Evolutionary conservation across 1,140 invertebrate genomes (phyloP), one percentile per base, ranked within the genome.

Genomic region (Gryon sp.): DNA sequence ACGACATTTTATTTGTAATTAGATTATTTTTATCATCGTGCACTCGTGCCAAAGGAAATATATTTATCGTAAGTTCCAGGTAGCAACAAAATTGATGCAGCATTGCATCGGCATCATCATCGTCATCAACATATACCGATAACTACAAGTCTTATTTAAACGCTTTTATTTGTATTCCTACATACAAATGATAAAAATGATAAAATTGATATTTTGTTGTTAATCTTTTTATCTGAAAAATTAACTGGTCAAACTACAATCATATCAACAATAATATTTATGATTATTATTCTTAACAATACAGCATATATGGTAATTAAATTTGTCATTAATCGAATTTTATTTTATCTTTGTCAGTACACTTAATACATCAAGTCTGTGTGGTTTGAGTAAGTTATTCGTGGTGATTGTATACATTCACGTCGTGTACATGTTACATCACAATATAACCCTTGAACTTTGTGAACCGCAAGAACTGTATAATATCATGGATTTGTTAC

Each of bases 381-480:
- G 63, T 63, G 40, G 50, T 38, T 50, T 68, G 46, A 41, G 50
- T 59, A 59, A 57, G 43, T 59, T 57, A 69, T 16, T 34, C 22
- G 50, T 16, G 48, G 50, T 36, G 26, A 8, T 32, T 55, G 43
- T 6, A 18, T 30, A 28, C 0, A 9, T 9, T 45, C 34, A 28
- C 32, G 50, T 28, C 60, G 46, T 52, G 46, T 53, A 65, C 45
- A 36, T n/a, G 38, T 28, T 55, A 28, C 62, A 55, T 68, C 63
- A 57, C 63, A 69, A 69, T 69, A 40, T 69, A 59, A 69, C 65
- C 52, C 43, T 59, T 69, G 65, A 69, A 48, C 52, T 14, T 30
- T 0, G 41, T 19, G 41, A 48, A 59, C 65, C 52, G 43, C 43
- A 59, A 50, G 41, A 32, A 57, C 41, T 57, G 43, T n/a, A n/a